phyloP scores from a whole-genome alignment of 2,888 invertebrate species.

The Philonicus albiceps region DNA sequence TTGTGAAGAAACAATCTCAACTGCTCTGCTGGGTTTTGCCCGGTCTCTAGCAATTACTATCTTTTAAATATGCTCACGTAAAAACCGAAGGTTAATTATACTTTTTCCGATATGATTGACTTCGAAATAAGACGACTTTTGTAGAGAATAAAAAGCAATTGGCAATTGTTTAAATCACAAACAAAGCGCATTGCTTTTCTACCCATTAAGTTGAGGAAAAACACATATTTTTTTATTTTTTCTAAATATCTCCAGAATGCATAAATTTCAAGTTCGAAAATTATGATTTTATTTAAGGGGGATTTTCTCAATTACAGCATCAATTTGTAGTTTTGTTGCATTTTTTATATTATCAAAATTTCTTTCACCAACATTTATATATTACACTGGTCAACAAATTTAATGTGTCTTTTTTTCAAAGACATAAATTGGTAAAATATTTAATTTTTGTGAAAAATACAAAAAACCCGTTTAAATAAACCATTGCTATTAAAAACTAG shows the following conservation, averaged over 20 bases:
- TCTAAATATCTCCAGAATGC: neutral
- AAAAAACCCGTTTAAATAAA: no score
- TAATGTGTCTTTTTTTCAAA: no score
- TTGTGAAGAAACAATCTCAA: neutral
- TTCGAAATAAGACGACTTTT: neutral
- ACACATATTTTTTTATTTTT: neutral
- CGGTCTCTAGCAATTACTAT: neutral
- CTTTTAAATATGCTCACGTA: neutral
- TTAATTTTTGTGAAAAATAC: no score
- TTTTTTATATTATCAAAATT: neutral
- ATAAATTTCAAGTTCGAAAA: neutral
- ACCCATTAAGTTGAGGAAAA: neutral
- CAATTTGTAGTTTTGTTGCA: neutral
- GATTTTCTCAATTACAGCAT: neutral
- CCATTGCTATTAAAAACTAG: no score
- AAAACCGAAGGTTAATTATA: neutral
- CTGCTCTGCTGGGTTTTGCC: neutral
- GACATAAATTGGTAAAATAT: no score
- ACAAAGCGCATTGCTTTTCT: neutral
- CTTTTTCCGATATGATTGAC: neutral
- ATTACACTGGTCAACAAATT: no score
- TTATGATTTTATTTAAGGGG: neutral
- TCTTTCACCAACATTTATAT: no score
- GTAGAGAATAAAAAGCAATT: neutral
- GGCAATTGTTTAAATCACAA: neutral